phyloP scores from a whole-genome alignment of 1,140 invertebrate genomes.

The Pseudomyrmex flavicornis region DNA sequence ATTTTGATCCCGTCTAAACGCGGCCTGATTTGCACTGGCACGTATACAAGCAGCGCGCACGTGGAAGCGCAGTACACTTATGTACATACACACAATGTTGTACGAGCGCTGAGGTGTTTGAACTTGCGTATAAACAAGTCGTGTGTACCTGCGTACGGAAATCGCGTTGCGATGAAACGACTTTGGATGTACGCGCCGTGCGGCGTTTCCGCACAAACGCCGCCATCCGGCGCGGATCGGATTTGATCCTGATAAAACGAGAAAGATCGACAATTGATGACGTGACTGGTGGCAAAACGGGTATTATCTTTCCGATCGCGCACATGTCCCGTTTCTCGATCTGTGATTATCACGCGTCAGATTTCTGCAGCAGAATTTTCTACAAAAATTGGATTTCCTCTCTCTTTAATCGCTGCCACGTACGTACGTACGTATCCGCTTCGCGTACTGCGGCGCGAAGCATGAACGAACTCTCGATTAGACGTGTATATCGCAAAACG shows the following conservation, averaged over 20 bases:
- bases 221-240: too few species aligned
- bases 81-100: conserved; percentile 31
- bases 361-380: not conserved
- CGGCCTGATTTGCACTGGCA: conserved; percentile 63
- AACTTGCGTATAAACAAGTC: conserved; percentile 64
- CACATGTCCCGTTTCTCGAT: too few species aligned
- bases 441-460: too few species aligned
- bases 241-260: conserved; percentile 9
- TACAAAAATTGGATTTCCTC: not conserved
- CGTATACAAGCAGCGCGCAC: conserved; percentile 62
- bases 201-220: too few species aligned
- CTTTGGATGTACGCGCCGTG: conserved; percentile 8
- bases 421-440: too few species aligned
- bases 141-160: conserved; percentile 23
- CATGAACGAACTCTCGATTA: conserved; percentile 4
- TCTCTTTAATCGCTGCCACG: too few species aligned
- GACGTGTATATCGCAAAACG: conserved; percentile 16
- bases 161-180: conserved; percentile 47
- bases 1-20: conserved; percentile 69
- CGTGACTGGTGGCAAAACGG: not conserved
- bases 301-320: conserved; percentile 19
- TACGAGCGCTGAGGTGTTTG: conserved; percentile 63
- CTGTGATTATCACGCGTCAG: not conserved
- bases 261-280: not conserved
- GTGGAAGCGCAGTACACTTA: conserved; percentile 34